Base-by-base conservation (phyloP, 92 coral and sea anemone genomes). In the Zoanthus solanderi region DNA sequence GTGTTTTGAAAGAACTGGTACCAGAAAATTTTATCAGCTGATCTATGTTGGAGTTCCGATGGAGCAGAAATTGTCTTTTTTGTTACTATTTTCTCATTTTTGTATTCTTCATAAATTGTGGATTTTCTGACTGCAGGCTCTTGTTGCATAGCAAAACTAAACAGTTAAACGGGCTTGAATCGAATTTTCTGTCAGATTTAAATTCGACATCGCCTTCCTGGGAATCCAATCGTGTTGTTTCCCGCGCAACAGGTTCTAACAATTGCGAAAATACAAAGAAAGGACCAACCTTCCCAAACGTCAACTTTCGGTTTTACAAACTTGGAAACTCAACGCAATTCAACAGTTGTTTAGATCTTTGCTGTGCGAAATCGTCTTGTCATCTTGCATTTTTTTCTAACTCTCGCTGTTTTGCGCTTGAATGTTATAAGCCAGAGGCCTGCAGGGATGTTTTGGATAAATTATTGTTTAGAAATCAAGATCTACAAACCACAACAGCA, bases 1-100 rank as follows among this genome's bases (percentile, higher is more conserved):
- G 85, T 31, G 85, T 81, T 65, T 80, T 81, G 75, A 75, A 81
- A 81, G 74, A 65, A 81, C 85, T 81, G 85, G 85, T 81, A 81
- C 85, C 85, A 81, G 85, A 63, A 28, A 81, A 81, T 8, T 81
- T 81, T 73, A 42, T 65, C 85, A 73, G 66, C 85, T 81, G 61
- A 81, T 81, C 85, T 81, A 81, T 81, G 85, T 81, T 81, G 85
- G 85, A 81, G 30, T 28, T 81, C 74, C 48, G n/a, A 81, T 66
- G 85, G 73, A 75, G 45, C 18, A 57, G 75, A 44, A 81, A 81
- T 23, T 42, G 61, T 44, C 75, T 66, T 56, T 65, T 34, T 53
- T 45, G 7, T 65, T 30, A 53, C 17, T 50, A 75, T 65, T 48
- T 66, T 66, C 85, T 65, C 46, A 48, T 81, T 34, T 75, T 81